phyloP scores from a whole-genome alignment of 2,113 vertebrate species.

The Psittacus erithacus region DNA sequence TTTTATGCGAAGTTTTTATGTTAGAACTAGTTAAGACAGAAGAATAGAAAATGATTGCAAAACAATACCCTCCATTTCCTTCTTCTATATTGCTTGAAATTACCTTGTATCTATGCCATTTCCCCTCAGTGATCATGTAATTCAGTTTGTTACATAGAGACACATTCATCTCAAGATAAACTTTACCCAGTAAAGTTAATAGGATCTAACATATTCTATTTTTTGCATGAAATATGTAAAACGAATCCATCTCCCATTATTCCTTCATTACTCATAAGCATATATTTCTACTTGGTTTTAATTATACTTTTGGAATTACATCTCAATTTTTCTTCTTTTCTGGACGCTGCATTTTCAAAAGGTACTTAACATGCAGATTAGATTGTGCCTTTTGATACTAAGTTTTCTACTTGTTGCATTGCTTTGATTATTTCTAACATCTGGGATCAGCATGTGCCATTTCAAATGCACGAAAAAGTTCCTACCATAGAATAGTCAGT shows the following conservation, averaged over 20 bases:
- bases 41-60: too few relatives aligned
- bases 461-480: constrained; percentile 2
- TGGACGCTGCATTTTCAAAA: background rate
- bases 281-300: background rate
- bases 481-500: constrained; percentile 1
- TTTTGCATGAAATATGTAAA: background rate
- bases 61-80: background rate
- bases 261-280: background rate
- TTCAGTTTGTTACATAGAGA: background rate
- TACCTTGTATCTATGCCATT: background rate
- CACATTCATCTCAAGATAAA: constrained; percentile 44
- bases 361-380: background rate
- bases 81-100: background rate
- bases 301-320: background rate
- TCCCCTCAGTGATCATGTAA: background rate
- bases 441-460: constrained; percentile 53
- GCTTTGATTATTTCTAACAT: constrained; percentile 60
- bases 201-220: constrained; percentile 34
- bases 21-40: too few relatives aligned
- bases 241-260: background rate
- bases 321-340: background rate
- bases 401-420: background rate
- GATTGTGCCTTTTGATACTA: constrained; percentile 2
- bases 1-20: too few relatives aligned
- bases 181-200: constrained; percentile 34